These are phyloP conservation scores for Trissolcus brochymenae DNA, from an alignment of 2,888 invertebrate species.

Conservation along the genomic window DNA sequence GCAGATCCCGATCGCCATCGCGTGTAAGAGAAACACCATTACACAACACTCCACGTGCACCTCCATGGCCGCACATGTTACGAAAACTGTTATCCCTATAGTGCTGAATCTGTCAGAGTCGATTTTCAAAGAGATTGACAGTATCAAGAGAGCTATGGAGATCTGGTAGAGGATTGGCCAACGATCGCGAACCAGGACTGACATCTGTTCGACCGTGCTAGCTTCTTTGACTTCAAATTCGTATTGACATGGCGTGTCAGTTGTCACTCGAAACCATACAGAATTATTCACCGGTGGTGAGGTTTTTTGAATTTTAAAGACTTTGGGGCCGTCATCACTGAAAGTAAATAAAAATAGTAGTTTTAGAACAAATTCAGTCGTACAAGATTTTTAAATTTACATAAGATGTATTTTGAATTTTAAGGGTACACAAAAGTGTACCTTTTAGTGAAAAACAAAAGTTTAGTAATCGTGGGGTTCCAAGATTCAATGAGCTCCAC, in stretches of 20 bases:
- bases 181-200: constrained; percentile 68
- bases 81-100: constrained; percentile 62
- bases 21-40: constrained; percentile 73
- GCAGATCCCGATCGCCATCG: constrained; percentile 78
- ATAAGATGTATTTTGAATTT: background rate
- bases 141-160: constrained; percentile 79
- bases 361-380: background rate
- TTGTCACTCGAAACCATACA: constrained; percentile 80
- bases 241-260: constrained; percentile 86
- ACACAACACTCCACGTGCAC: constrained; percentile 66
- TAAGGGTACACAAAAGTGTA: constrained; percentile 43
- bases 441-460: constrained; percentile 63
- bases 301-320: constrained; percentile 80
- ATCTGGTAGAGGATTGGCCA: constrained; percentile 80
- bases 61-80: constrained; percentile 40
- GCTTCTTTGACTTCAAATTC: constrained; percentile 74
- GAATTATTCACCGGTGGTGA: constrained; percentile 77
- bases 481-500: constrained; percentile 68
- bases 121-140: constrained; percentile 68
- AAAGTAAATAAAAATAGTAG: constrained; percentile 20
- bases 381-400: background rate
- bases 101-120: constrained; percentile 59
- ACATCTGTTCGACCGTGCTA: constrained; percentile 72
- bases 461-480: constrained; percentile 63
- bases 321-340: constrained; percentile 76